Conservation (phyloP, 23 tunicate species). For the Trididemnum clinides region DNA sequence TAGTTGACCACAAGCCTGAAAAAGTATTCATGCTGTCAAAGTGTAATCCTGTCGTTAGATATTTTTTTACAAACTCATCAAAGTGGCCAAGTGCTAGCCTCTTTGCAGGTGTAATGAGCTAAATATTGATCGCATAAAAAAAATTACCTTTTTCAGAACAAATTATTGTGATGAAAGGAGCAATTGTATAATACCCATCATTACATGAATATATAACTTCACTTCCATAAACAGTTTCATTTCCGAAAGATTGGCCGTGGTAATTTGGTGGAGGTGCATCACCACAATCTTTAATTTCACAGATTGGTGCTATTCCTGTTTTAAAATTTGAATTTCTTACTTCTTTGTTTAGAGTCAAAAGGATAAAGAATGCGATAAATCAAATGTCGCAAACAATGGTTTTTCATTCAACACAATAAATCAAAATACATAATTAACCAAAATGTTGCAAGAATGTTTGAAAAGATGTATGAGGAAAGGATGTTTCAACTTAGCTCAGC, state of each 20-base stretch:
- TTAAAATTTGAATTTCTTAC: neutral
- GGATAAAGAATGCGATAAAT: too few relatives aligned
- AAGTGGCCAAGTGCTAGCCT: too few relatives aligned
- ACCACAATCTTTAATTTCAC: constrained; percentile 85
- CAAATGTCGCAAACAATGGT: too few relatives aligned
- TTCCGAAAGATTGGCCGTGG: constrained; percentile 40
- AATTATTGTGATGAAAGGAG: constrained; percentile 1
- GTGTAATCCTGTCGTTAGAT: too few relatives aligned
- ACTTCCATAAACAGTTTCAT: constrained; percentile 48
- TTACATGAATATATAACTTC: constrained; percentile 53
- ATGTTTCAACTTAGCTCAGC: too few relatives aligned
- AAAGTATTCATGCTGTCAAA: too few relatives aligned
- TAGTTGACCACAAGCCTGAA: constrained; percentile 77
- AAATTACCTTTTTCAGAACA: constrained; percentile 52
- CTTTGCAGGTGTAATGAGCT: neutral
- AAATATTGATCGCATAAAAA: neutral
- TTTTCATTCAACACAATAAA: too few relatives aligned
- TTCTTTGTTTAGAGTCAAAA: too few relatives aligned
- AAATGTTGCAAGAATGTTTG: too few relatives aligned
- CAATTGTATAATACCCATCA: constrained; percentile 56
- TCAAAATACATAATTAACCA: too few relatives aligned
- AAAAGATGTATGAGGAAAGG: too few relatives aligned
- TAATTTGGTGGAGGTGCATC: constrained; percentile 48
- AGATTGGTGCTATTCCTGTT: constrained; percentile 34
- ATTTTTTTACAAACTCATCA: too few relatives aligned